Base-by-base conservation (phyloP, 1,140 invertebrate genomes). In the Drosophila carrolli region DNA sequence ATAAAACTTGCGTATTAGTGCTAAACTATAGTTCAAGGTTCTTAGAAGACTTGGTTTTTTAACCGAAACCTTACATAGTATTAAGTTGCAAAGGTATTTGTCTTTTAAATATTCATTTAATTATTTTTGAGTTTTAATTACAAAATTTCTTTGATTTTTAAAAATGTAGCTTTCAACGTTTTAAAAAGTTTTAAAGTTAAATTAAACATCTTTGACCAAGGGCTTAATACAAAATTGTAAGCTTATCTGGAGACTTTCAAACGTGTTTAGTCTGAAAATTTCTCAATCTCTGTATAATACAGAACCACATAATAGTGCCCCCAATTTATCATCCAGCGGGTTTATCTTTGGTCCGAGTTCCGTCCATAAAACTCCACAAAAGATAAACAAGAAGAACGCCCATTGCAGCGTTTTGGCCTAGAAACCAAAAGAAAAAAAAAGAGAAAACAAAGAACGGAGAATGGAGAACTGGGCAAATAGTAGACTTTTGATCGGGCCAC, bases 311-410 rank as follows among this genome's bases (percentile, higher is more conserved):
- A 32, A 27, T 29, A 32, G 47, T 50, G 48, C 11, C 48, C 48
- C 50, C 50, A 16, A 53, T 53, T 53, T 37, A 37, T 53, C 50
- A 37, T 37, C 50, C 35, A 37, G 50, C 32, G 1, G 14, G 32
- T 23, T 23, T 68, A 68, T 68, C 65, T 66, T 8, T 37, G 32
- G 65, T 53, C 38, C 57, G 56, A 62, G 56, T 48, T 57, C 37
- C 23, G 19, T 55, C 60, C 44, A 55, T 40, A 43, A 63, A 66
- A 62, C 59, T 50, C 46, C 68, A 72, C 57, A 27, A 27, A 74
- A 74, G 68, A 61, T 53, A 72, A 74, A 73, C 67, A 71, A 29
- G 35, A 58, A 71, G 44, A 71, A 58, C 65, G 65, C 53, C 67
- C 67, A 70, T 37, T 71, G 53, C 43, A 70, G 51, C 37, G 44